Percentiles rank a stretch among this genome's conserved stretches.
Conservation (phyloP, 2,113 vertebrate genomes). For the Zootoca vivipara region DNA sequence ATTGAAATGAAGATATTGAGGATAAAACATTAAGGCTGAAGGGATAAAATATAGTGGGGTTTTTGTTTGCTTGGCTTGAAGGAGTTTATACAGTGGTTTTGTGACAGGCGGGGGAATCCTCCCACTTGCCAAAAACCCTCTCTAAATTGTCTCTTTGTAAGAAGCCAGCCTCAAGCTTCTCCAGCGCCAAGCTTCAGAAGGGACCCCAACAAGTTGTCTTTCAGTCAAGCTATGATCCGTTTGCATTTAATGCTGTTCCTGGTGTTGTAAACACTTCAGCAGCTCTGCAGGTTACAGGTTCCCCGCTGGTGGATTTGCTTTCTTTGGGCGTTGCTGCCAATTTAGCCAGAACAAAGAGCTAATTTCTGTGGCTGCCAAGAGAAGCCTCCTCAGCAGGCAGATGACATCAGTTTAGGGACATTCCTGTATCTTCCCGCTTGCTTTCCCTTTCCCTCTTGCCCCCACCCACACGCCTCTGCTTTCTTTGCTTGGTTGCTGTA, state of each 20-base stretch:
- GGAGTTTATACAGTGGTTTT: not conserved
- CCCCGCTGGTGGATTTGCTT: not conserved
- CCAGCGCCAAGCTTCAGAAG: not conserved
- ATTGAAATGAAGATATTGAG: not conserved
- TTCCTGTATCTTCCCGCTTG: not conserved
- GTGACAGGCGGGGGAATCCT: not conserved
- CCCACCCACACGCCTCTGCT: not conserved
- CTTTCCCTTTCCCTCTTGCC: not conserved
- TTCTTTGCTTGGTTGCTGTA: not conserved
- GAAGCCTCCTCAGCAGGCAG: not conserved
- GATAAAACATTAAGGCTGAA: not conserved
- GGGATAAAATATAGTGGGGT: not conserved
- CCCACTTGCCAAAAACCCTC: not conserved
- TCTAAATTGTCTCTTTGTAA: not conserved
- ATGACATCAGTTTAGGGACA: not conserved
- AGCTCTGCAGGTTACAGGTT: not conserved
- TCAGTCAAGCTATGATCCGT: not conserved
- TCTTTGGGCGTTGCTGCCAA: conserved; percentile 8
- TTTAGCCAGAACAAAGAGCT: not conserved
- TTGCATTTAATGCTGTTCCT: not conserved
- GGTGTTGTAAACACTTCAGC: not conserved
- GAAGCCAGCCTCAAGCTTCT: not conserved
- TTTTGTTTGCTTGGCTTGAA: not conserved
- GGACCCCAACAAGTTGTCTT: not conserved
- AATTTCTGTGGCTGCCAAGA: not conserved